Base-by-base conservation (phyloP, 2,797 vertebrate genomes). In the Lithobates sylvaticus region DNA sequence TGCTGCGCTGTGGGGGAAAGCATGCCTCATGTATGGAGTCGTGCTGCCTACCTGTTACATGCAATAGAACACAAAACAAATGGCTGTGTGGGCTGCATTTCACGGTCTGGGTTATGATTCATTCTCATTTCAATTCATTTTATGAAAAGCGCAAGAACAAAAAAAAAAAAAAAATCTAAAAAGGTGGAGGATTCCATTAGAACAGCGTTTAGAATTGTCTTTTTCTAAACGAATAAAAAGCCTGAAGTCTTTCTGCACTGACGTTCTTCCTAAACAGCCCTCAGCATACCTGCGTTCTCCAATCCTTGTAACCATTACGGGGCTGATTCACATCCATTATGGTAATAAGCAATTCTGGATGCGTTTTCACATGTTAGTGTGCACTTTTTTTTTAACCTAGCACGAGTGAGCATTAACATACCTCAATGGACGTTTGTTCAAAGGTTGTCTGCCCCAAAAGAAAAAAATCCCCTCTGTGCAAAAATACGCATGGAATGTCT, bases 21-120 rank as follows among this genome's bases (percentile, higher is more conserved):
- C 54, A n/a, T 73, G 80, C 80, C 69, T 74, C 80, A 74, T 44
- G 54, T 73, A 81, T 81, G 70, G 68, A 18, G 44, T 81, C 79
- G 64, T 23, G 26, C 80, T 71, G 70, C 80, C 80, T 82, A 82
- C 80, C 70, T 82, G 47, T 44, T 71, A 82, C 80, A 82, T 81
- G 71, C 47, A 74, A 82, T 44, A n/a, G 32, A 82, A 82, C 70
- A 82, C 70, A 82, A 82, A 82, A 82, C 70, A 82, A 82, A 73
- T 82, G 44, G 34, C 80, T 82, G 80, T 82, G 80, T 73, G 80
- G 80, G 70, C 18, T 73, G 70, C 3, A 73, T 21, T 82, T 65
- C 70, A 64, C 80, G 32, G 42, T 81, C 50, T 58, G 13, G 64
- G 79, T 50, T 72, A 64, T 81, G 79, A 81, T 61, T 81, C 79